Evolutionary conservation across 2,797 vertebrate species (phyloP).

Genomic region (Myripristis jacobus): DNA sequence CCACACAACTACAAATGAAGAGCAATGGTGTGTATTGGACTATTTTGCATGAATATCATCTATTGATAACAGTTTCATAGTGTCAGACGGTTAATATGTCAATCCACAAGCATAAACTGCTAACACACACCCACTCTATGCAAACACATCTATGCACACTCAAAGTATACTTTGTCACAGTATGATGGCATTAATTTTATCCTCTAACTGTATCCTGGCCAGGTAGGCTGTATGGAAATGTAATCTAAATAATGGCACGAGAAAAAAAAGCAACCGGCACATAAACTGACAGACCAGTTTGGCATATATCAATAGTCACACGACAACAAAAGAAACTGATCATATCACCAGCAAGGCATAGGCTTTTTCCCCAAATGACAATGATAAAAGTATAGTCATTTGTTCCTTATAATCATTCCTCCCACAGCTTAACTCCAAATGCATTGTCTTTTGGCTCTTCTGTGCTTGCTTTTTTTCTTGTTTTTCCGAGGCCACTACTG

Average conservation of each 20-base stretch:
- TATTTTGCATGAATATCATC: slow-evolving; percentile 5
- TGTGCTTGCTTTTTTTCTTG: neutral
- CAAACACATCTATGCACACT: slow-evolving; percentile 41
- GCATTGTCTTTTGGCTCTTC: neutral
- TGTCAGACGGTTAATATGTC: slow-evolving; percentile 22
- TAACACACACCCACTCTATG: slow-evolving; percentile 42
- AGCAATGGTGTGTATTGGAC: neutral
- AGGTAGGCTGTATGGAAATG: neutral
- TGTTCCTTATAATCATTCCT: neutral
- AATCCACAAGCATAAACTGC: slow-evolving; percentile 15
- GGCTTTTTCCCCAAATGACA: neutral
- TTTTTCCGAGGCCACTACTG: slow-evolving; percentile 11
- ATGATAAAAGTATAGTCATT: neutral
- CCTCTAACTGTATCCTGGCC: slow-evolving; percentile 19
- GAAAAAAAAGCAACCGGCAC: neutral
- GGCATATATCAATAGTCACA: neutral
- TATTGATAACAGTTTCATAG: slow-evolving; percentile 18
- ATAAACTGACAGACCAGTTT: neutral
- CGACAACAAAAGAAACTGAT: neutral
- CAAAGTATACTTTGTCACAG: neutral
- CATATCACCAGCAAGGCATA: neutral
- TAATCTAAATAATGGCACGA: neutral
- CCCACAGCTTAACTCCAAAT: neutral
- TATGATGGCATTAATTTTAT: slow-evolving; percentile 5
- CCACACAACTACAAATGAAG: neutral